Conservation (phyloP, 92 coral and sea anemone species). For the Montipora capitata region DNA sequence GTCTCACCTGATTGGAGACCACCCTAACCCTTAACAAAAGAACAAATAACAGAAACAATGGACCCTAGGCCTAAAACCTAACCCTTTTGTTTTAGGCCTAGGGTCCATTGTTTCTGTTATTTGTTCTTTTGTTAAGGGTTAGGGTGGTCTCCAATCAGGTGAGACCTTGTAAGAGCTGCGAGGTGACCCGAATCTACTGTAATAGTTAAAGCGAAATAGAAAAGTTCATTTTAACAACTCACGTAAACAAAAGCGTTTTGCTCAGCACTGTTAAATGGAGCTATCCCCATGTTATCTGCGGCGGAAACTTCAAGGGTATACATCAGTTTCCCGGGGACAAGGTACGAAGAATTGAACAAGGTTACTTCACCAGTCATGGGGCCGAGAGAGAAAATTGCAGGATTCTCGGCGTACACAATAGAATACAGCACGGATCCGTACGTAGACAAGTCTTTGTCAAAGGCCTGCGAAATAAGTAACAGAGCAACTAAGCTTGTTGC, state of each 20-base stretch:
- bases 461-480: slow-evolving; percentile 68
- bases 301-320: slow-evolving; percentile 72
- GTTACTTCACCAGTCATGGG: slow-evolving; percentile 72
- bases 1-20: no score
- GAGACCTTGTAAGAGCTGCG: no score
- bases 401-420: slow-evolving; percentile 45
- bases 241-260: slow-evolving; percentile 72
- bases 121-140: no score
- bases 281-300: slow-evolving; percentile 71
- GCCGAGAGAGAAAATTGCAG: slow-evolving; percentile 63
- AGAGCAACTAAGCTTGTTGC: background rate
- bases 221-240: slow-evolving; percentile 25
- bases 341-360: slow-evolving; percentile 36
- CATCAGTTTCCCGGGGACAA: slow-evolving; percentile 11
- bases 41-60: no score
- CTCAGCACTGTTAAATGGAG: slow-evolving; percentile 73
- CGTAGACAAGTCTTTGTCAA: slow-evolving; percentile 82
- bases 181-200: no score
- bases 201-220: no score
- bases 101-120: no score
- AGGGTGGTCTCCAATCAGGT: no score
- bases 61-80: no score
- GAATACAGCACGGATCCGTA: slow-evolving; percentile 70
- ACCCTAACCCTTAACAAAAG: no score
- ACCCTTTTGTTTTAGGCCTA: no score